Evolutionary conservation across 1,140 invertebrate genomes (phyloP).

Genomic region (Andricus grossulariae): DNA sequence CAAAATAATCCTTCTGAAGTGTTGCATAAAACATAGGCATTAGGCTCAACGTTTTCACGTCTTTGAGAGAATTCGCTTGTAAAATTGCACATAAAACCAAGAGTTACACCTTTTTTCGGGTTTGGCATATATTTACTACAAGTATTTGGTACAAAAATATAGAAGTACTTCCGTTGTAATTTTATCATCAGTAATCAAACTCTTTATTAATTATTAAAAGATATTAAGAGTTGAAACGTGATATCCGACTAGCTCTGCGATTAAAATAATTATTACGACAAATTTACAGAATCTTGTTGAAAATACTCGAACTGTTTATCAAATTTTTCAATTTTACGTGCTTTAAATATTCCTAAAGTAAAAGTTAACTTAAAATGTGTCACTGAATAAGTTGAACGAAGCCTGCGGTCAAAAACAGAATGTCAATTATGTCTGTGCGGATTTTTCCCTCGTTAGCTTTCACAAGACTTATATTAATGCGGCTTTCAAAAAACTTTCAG

Average conservation of each 20-base stretch:
- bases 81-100: background rate
- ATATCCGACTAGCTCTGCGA: too few species aligned
- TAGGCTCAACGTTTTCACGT: constrained; percentile 13
- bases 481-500: background rate
- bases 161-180: too few species aligned
- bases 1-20: constrained; percentile 28
- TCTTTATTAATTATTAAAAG: background rate
- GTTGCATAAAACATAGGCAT: constrained; percentile 22
- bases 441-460: constrained; percentile 6
- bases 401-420: constrained; percentile 8
- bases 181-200: background rate
- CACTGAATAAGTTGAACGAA: background rate
- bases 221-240: too few species aligned
- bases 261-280: too few species aligned
- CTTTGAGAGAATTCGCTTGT: constrained; percentile 18
- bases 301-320: background rate
- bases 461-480: constrained; percentile 7
- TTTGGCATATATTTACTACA: background rate
- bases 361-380: background rate
- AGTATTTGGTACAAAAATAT: too few species aligned
- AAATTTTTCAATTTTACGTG: background rate
- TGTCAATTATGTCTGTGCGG: constrained; percentile 4
- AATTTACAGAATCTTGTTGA: too few species aligned
- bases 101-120: background rate
- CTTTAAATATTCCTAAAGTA: background rate